Evolutionary conservation across 2,888 invertebrate species (phyloP).

Genomic region (Sympetrum striolatum): DNA sequence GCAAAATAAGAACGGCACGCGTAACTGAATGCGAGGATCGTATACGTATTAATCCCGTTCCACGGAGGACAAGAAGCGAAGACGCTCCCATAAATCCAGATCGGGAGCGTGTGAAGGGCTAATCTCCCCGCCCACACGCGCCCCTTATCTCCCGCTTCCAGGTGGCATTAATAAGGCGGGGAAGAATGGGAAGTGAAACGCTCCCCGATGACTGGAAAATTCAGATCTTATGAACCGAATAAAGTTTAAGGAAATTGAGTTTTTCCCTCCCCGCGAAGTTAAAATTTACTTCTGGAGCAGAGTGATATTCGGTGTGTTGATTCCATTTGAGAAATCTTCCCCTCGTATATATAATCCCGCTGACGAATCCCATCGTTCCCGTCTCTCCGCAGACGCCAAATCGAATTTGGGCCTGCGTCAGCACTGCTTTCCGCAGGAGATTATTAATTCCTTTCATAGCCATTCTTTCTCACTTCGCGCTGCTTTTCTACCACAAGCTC

Average conservation of each 20-base stretch:
- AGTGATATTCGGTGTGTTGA: no score
- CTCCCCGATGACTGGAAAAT: no score
- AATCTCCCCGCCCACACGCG: background rate
- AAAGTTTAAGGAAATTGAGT: no score
- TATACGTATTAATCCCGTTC: no score
- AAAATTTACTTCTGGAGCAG: no score
- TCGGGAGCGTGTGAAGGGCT: background rate
- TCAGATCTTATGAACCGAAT: no score
- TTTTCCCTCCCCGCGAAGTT: no score
- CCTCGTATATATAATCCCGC: background rate
- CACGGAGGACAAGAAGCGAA: background rate
- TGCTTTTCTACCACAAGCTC: background rate
- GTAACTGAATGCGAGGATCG: no score
- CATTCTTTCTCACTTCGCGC: background rate
- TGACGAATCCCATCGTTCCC: background rate
- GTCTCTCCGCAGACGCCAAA: conserved; percentile 28
- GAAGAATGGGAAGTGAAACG: background rate
- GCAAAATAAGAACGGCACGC: no score
- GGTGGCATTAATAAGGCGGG: background rate
- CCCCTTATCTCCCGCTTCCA: background rate
- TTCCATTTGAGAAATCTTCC: background rate
- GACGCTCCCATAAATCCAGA: no score
- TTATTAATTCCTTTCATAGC: conserved; percentile 19
- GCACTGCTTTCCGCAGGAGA: conserved; percentile 11
- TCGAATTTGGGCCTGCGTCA: conserved; percentile 29